Conservation (phyloP, 2,888 invertebrate genomes). For the Papilio gigon region DNA sequence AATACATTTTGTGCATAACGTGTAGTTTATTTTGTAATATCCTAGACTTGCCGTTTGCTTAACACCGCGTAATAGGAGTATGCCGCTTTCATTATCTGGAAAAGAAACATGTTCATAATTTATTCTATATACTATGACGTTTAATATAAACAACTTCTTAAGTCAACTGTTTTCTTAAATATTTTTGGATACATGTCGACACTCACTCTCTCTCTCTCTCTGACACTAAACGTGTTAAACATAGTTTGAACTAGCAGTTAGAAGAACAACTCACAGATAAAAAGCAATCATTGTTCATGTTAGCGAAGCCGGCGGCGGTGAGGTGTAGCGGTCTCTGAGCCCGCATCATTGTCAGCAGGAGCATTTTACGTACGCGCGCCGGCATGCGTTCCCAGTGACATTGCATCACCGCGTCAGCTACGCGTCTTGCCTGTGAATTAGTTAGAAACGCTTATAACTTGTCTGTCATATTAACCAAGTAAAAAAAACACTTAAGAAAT, state of each 20-base stretch:
- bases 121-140: background rate
- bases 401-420: conserved; percentile 69
- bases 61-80: conserved; percentile 72
- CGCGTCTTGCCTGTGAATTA: conserved; percentile 59
- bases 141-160: too few species aligned
- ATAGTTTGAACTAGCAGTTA: too few species aligned
- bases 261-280: conserved; percentile 58
- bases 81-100: conserved; percentile 76
- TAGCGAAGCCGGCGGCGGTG: conserved; percentile 74
- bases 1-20: conserved; percentile 38
- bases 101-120: conserved; percentile 50
- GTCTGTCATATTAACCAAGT: too few species aligned
- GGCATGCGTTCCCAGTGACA: conserved; percentile 72
- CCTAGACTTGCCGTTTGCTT: conserved; percentile 57
- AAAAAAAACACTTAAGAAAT: too few species aligned
- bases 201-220: too few species aligned
- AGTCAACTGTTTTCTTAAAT: too few species aligned
- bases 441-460: too few species aligned
- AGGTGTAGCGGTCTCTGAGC: conserved; percentile 73
- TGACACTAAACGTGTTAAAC: background rate
- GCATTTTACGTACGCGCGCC: conserved; percentile 56
- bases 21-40: conserved; percentile 2
- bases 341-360: conserved; percentile 69
- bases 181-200: too few species aligned
- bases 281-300: conserved; percentile 76